phyloP scores from a whole-genome alignment of 2,797 vertebrate species.

The Pantherophis alleghaniensis region DNA sequence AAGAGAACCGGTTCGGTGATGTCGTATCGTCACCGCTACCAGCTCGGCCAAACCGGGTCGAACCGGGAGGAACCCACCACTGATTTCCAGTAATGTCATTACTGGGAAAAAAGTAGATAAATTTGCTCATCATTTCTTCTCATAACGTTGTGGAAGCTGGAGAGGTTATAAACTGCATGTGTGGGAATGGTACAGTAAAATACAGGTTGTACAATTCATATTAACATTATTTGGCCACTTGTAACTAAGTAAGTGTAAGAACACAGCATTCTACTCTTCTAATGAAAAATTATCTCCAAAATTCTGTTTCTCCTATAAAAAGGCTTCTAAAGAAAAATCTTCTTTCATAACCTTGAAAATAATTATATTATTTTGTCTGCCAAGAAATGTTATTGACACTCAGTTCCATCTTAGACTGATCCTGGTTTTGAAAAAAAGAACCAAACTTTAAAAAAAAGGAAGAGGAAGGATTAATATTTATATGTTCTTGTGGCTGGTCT shows the following conservation, averaged over 20 bases:
- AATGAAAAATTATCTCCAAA: background rate
- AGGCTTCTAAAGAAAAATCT: background rate
- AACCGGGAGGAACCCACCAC: no score
- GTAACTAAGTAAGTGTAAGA: background rate
- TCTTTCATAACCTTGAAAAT: background rate
- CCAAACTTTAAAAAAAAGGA: background rate
- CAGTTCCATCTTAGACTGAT: background rate
- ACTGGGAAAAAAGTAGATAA: no score
- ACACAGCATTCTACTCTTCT: background rate
- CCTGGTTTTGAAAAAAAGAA: background rate
- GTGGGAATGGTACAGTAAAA: background rate
- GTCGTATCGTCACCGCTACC: no score
- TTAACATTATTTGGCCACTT: background rate
- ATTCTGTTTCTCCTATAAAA: background rate
- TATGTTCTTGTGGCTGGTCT: background rate
- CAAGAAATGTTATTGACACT: background rate
- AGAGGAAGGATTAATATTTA: background rate
- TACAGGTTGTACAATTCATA: background rate
- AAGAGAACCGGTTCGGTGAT: no score
- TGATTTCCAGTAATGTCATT: no score
- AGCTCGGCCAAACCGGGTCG: no score
- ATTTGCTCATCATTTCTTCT: no score
- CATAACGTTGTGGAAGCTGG: background rate
- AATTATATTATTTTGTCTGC: background rate
- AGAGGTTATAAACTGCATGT: no score